Conservation (phyloP, 2,113 vertebrate genomes). For the Nipponia nippon region DNA sequence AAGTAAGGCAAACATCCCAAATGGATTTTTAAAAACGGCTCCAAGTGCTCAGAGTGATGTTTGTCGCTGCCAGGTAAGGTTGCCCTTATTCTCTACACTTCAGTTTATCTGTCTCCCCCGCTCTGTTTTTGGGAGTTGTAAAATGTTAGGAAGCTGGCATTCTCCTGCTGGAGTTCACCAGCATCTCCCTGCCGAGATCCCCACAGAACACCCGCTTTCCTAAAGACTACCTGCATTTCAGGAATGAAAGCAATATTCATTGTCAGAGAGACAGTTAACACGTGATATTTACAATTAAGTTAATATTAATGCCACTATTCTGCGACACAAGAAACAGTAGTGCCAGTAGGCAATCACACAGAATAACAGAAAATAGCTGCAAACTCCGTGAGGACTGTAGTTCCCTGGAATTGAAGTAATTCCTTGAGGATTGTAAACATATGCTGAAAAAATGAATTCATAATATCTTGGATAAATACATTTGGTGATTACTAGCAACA, state of each 20-base stretch:
- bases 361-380: not conserved
- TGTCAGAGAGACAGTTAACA: not conserved
- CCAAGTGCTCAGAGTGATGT: not conserved
- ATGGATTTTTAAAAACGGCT: not conserved
- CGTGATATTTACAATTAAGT: not conserved
- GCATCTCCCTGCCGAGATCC: not conserved
- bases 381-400: not conserved
- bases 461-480: not conserved
- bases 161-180: not conserved
- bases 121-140: not conserved
- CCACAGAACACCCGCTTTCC: not conserved
- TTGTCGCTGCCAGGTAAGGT: not conserved
- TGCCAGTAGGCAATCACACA: not conserved
- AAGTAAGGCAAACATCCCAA: not conserved
- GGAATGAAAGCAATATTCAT: not conserved
- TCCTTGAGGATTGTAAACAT: not conserved
- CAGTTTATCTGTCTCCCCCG: not conserved
- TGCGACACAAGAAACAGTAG: not conserved
- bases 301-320: not conserved
- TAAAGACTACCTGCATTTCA: not conserved
- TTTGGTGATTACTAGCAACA: not conserved
- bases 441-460: not conserved
- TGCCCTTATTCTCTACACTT: not conserved
- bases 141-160: not conserved
- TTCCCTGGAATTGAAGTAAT: not conserved